These are phyloP conservation scores for Pyrrhura leucotis DNA, from an alignment of 2,797 vertebrate species.

Conservation along the genomic window DNA sequence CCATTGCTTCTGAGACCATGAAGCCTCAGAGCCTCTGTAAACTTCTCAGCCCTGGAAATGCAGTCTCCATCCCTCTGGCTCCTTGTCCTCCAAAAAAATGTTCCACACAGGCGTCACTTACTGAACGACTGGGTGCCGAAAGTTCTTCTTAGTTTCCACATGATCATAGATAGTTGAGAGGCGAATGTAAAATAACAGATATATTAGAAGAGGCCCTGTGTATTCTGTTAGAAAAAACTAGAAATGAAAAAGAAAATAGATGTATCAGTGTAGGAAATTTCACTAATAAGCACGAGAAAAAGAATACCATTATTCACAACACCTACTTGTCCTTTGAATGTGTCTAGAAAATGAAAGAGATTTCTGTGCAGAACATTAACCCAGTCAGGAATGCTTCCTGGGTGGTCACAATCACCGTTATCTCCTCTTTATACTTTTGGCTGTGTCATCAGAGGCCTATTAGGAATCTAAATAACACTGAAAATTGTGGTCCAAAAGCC, in stretches of 20 bases:
- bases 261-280: not conserved
- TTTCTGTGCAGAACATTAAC: not conserved
- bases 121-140: conserved; percentile 77
- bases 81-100: not conserved
- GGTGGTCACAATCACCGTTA: not conserved
- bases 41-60: not conserved
- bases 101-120: conserved; percentile 54
- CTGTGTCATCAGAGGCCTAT: not conserved
- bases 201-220: conserved; percentile 77
- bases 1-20: not conserved
- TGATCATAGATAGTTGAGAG: conserved; percentile 73
- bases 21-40: not conserved
- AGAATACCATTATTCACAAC: not conserved
- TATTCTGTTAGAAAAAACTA: conserved; percentile 83
- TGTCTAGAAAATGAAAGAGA: not conserved
- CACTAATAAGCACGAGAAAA: not conserved
- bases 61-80: not conserved
- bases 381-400: not conserved
- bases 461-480: not conserved
- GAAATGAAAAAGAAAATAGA: conserved; percentile 30
- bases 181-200: conserved; percentile 79
- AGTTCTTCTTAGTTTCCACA: conserved; percentile 57
- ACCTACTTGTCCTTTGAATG: not conserved
- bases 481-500: not conserved
- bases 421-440: not conserved